Base-by-base conservation (phyloP, 1,140 invertebrate species). In the Brachionus calyciflorus region DNA sequence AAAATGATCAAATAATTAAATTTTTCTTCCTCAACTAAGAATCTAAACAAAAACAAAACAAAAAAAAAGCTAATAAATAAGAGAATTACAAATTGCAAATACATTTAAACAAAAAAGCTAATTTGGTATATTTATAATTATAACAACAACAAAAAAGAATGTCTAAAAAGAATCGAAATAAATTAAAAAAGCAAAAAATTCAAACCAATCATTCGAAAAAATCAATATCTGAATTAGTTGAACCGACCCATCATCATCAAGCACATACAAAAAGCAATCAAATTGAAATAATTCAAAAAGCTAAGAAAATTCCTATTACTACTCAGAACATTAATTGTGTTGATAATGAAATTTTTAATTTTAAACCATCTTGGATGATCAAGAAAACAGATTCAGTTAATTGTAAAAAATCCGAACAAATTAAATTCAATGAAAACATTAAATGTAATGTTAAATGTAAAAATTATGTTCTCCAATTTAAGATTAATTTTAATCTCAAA, bases 151-250 rank as follows among this genome's bases (percentile, higher is more conserved):
- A n/a, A 40, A 26, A 24, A 33, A 60, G 17, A 41, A 60, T 60
- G 55, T 60, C 55, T n/a, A 60, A 60, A 17, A 60, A 60, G 37
- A 60, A 60, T 60, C 55, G 55, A 37, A 60, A 60, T 33, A 60
- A 33, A 60, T 60, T 33, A n/a, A 60, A 30, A 60, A 60, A 60
- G 21, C 55, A 60, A 60, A 60, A 33, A 60, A 60, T 33, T 37
- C 55, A 37, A 19, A 33, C 55, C 19, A 60, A 60, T 60, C 28
- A 37, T 4, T 14, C 2, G 1, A 60, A 60, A 60, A 60, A 60
- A 41, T 60, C 55, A 33, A 19, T 60, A 60, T 12, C 33, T 17
- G 55, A 17, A 60, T 17, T 17, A 14, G 17, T 1, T n/a, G n/a
- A n/a, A n/a, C 10, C 55, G 55, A 60, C 6, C 55, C 55, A 60